These are phyloP conservation scores for Saccopteryx bilineata DNA, from an alignment of 2,113 vertebrate species.

Conservation along the genomic window DNA sequence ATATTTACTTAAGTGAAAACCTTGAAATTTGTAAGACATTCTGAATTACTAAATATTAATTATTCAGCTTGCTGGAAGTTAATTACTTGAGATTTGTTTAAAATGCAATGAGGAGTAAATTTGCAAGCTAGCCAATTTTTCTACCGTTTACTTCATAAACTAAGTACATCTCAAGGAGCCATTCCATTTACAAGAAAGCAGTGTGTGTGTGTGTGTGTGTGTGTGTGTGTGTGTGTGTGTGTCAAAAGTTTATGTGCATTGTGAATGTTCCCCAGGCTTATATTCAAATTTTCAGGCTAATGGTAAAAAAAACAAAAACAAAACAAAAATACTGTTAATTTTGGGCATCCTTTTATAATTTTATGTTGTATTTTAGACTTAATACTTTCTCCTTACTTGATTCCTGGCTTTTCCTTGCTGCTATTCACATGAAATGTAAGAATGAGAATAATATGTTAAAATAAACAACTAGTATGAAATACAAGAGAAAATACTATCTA, in stretches of 20 bases:
- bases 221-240: fast-evolving
- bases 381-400: neutral
- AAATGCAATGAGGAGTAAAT: slow-evolving; percentile 34
- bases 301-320: neutral
- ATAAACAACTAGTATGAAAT: neutral
- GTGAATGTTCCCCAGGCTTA: neutral
- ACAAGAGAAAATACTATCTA: neutral
- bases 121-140: neutral
- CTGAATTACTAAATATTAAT: slow-evolving; percentile 59
- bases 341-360: neutral
- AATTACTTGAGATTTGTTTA: slow-evolving; percentile 39
- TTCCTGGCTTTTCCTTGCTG: neutral
- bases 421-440: neutral
- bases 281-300: slow-evolving; percentile 13
- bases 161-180: slow-evolving; percentile 3
- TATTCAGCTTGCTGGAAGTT: slow-evolving; percentile 34
- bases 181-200: slow-evolving; percentile 6
- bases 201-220: fast-evolving
- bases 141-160: neutral
- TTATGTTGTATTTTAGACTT: neutral
- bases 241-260: neutral
- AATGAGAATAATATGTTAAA: neutral
- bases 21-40: slow-evolving; percentile 34
- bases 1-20: neutral
- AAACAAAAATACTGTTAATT: neutral